Evolutionary conservation across 2,113 vertebrate species (phyloP).

Genomic region (Oenanthe melanoleuca): DNA sequence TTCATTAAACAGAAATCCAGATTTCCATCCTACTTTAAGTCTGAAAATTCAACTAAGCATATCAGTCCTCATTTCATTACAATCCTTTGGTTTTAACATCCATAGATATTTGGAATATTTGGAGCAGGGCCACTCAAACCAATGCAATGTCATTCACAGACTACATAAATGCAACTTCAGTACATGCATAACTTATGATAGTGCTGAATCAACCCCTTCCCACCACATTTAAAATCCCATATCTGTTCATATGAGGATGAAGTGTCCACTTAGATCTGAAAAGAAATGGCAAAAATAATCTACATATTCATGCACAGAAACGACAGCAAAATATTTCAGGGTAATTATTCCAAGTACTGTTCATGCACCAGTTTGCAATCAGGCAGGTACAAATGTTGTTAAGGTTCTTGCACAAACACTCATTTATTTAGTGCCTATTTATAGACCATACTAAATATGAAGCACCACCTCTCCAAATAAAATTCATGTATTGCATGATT

Average conservation of each 20-base stretch:
- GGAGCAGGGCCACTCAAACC: background rate
- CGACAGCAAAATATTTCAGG: background rate
- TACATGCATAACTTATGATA: background rate
- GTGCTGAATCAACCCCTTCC: background rate
- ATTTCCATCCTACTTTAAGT: background rate
- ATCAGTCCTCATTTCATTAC: background rate
- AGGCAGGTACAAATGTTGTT: background rate
- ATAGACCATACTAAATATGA: background rate
- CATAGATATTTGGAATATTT: background rate
- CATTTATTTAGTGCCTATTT: background rate
- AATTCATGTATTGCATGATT: background rate
- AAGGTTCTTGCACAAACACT: background rate
- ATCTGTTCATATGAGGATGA: background rate
- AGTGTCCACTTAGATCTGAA: background rate
- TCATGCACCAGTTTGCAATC: background rate
- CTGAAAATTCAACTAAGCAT: background rate
- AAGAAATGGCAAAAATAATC: background rate
- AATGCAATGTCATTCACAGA: background rate
- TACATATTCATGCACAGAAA: background rate
- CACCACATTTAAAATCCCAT: background rate
- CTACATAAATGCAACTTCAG: background rate
- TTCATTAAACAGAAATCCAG: conserved; percentile 40
- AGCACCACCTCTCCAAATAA: background rate
- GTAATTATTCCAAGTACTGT: background rate
- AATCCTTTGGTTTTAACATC: background rate